Evolutionary conservation across 2,113 vertebrate species (phyloP).

Genomic region (Furnarius figulus): DNA sequence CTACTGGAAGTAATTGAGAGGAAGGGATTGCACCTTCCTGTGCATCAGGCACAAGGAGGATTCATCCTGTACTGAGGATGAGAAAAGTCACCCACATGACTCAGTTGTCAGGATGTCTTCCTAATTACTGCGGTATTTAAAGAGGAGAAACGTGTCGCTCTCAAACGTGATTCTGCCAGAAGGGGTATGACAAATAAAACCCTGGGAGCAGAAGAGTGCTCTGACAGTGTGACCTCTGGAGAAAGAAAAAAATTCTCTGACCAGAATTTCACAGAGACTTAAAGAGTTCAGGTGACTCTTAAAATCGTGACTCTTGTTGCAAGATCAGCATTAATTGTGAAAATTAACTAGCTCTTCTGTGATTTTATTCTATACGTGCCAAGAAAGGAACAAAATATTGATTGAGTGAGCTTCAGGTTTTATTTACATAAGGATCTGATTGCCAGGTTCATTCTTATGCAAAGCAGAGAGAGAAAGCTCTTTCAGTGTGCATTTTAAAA

Average conservation of each 20-base stretch:
- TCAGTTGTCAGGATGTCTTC: neutral
- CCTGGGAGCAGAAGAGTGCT: neutral
- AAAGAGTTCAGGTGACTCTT: neutral
- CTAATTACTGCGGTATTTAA: neutral
- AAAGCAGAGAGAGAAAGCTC: slow-evolving; percentile 22
- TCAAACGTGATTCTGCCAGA: neutral
- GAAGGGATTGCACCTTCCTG: neutral
- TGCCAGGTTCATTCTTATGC: slow-evolving; percentile 46
- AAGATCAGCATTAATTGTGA: slow-evolving; percentile 13
- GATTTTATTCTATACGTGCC: neutral
- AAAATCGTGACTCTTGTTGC: neutral
- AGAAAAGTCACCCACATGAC: neutral
- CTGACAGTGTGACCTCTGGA: neutral
- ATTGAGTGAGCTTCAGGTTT: neutral
- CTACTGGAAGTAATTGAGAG: neutral
- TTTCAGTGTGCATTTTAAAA: slow-evolving; percentile 6
- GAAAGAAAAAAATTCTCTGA: neutral
- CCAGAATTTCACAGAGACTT: neutral
- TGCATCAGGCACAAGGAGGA: neutral
- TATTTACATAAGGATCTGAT: slow-evolving; percentile 58
- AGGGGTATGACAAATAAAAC: neutral
- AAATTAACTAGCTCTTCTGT: neutral
- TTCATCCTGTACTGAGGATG: neutral
- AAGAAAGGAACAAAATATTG: slow-evolving; percentile 36
- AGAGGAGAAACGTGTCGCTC: neutral